Base-by-base conservation (phyloP, 1,140 invertebrate species). In the Amphibalanus amphitrite region DNA sequence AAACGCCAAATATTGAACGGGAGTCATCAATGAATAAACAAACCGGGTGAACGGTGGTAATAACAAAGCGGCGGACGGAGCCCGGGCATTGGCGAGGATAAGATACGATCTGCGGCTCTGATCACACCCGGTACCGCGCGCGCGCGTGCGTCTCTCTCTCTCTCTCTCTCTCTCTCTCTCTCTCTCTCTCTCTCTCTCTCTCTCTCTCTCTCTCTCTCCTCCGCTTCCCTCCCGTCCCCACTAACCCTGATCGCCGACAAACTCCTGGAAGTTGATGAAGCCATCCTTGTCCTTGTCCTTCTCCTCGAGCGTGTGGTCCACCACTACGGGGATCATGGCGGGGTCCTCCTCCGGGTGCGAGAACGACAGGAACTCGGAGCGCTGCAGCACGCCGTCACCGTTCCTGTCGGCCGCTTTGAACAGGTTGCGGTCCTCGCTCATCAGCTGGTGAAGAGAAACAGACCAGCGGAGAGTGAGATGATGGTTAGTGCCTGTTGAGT, bases 291-390 rank as follows among this genome's bases (percentile, higher is more conserved):
- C 87, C 33, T 75, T 82, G 81, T 98, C 95, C 80, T 93, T 93
- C 71, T 95, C 91, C 3, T 85, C 80, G 71, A 97, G 81, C 10
- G 76, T 91, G 79, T 93, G 90, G 76, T 90, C 84, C 71, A 97
- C 80, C 73, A 97, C 86, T 70, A 90, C 81, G 29, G 88, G 85
- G 76, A 92, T 85, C 95, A 98, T 98, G 76, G 87, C 84, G 64
- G 88, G 86, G 81, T 91, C 89, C 79, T 98, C 94, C 81, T 97
- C 94, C 0, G 96, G 95, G 82, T 95, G 93, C 64, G 90, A 88
- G 79, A 97, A 98, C 15, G 89, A 86, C 76, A 90, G 82, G 82
- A 92, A 97, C 82, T 99, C 96, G 28, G 87, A 81, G 29, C 84
- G 76, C 76, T 89, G 84, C 33, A 99, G 83, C 69, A 82, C 79